Evolutionary conservation across 2,888 invertebrate species (phyloP), one percentile per base, ranked within the genome.

Genomic region (Petrophora chlorosata): DNA sequence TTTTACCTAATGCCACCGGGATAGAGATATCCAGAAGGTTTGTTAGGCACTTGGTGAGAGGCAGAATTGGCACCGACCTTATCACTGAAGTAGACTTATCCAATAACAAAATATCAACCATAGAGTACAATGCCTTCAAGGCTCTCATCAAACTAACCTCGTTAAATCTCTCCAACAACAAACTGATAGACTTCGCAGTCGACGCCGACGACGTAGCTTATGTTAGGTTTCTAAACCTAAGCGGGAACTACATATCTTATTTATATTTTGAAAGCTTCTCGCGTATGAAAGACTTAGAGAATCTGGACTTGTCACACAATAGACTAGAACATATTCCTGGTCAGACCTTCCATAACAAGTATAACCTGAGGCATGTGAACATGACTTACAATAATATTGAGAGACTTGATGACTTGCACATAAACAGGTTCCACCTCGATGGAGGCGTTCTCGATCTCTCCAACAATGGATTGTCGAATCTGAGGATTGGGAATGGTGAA

Each of bases 391-490:
- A 90, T 47, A 61, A 68, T 2, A 72, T 89, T 8, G 59, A 60
- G 2, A 63, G 66, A 25, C 41, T 86, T 2, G 65, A 75, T 12
- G 65, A 67, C 46, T 63, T 89, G 4, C 67, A 69, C 5, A 79
- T 89, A 26, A 61, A 52, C 23, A 74, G 76, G 45, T 87, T 89
- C 22, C 80, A 87, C 45, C 63, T 71, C 0, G 70, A 74, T 17
- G 86, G 87, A 9, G 89, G 88, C 2, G 67, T 79, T 3, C 49
- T 90, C 14, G 86, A 89, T 53, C 64, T 90, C 13, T 87, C 88
- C 3, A 76, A 85, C 50, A 90, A 88, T 41, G 74, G 59, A 3
- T 56, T 90, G 17, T 70, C 67, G 5, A 61, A 62, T 30, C 58
- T 89, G 3, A 70, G 49, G 9, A 74, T 88, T 32, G 76, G 80